These are phyloP conservation scores for Cephus cinctus DNA, from an alignment of 1,140 invertebrate species.

Conservation along the genomic window DNA sequence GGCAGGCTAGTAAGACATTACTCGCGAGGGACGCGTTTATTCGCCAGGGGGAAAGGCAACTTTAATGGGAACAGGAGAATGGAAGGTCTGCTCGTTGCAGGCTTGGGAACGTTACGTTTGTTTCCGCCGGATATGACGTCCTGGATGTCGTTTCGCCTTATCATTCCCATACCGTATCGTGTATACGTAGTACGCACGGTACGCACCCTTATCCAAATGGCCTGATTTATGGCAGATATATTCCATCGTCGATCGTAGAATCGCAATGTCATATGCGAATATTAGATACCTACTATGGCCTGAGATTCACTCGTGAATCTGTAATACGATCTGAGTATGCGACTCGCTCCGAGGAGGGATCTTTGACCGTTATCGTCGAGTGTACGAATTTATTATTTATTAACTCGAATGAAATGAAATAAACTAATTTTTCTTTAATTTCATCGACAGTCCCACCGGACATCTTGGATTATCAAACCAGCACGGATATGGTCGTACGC, in stretches of 20 bases:
- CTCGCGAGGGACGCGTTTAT: conserved; percentile 44
- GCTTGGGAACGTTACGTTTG: conserved; percentile 18
- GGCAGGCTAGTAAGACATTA: conserved; percentile 44
- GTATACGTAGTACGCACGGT: too few relatives aligned
- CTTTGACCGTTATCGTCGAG: too few relatives aligned
- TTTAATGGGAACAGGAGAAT: conserved; percentile 8
- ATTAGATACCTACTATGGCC: too few relatives aligned
- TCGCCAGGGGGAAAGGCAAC: conserved; percentile 8
- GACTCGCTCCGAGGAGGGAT: too few relatives aligned
- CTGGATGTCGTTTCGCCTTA: conserved; percentile 37
- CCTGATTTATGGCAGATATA: too few relatives aligned
- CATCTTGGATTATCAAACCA: conserved; percentile 80
- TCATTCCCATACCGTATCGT: too few relatives aligned
- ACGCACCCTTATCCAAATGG: too few relatives aligned
- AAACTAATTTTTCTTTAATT: conserved; percentile 8
- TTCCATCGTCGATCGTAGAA: too few relatives aligned
- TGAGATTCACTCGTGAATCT: too few relatives aligned
- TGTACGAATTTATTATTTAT: neutral
- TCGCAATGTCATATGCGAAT: too few relatives aligned
- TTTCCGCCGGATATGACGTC: conserved; percentile 36
- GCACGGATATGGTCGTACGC: conserved; percentile 84
- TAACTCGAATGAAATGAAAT: neutral
- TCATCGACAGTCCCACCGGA: conserved; percentile 77
- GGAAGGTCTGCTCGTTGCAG: conserved; percentile 15
- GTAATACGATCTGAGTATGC: too few relatives aligned